These are phyloP conservation scores for Neuroscelio doddi DNA, from an alignment of 2,888 invertebrate species.

Conservation along the genomic window DNA sequence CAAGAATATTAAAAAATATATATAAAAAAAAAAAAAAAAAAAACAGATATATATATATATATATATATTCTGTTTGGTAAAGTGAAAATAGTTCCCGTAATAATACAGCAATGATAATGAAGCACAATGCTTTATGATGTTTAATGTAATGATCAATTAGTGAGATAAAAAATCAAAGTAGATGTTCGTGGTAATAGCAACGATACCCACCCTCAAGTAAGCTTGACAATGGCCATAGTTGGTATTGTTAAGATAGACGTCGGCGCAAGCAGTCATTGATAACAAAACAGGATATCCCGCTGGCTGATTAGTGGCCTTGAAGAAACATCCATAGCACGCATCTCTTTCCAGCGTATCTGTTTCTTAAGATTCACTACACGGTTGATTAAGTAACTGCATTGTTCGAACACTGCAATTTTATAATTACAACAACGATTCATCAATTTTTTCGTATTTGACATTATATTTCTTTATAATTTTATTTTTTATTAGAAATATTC, in stretches of 20 bases:
- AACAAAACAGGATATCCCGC: slow-evolving; percentile 58
- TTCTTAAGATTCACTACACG: slow-evolving; percentile 79
- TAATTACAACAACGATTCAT: too few relatives aligned
- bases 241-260: slow-evolving; percentile 58
- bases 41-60: too few relatives aligned
- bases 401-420: slow-evolving; percentile 53
- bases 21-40: too few relatives aligned
- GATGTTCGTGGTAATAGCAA: background rate
- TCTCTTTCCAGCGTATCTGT: slow-evolving; percentile 75
- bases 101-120: too few relatives aligned
- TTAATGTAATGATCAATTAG: slow-evolving; percentile 1
- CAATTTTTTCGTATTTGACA: too few relatives aligned
- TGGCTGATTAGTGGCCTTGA: slow-evolving; percentile 72
- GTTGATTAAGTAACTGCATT: slow-evolving; percentile 75
- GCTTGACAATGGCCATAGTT: slow-evolving; percentile 59
- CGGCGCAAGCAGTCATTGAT: slow-evolving; percentile 60
- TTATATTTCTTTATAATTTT: too few relatives aligned
- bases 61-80: too few relatives aligned
- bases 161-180: background rate
- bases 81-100: too few relatives aligned
- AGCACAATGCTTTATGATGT: background rate
- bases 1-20: slow-evolving; percentile 1
- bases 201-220: slow-evolving; percentile 10
- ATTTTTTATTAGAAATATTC: too few relatives aligned
- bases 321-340: slow-evolving; percentile 79